Conservation (phyloP, 2,113 vertebrate genomes). For the Spea multiplicata region DNA sequence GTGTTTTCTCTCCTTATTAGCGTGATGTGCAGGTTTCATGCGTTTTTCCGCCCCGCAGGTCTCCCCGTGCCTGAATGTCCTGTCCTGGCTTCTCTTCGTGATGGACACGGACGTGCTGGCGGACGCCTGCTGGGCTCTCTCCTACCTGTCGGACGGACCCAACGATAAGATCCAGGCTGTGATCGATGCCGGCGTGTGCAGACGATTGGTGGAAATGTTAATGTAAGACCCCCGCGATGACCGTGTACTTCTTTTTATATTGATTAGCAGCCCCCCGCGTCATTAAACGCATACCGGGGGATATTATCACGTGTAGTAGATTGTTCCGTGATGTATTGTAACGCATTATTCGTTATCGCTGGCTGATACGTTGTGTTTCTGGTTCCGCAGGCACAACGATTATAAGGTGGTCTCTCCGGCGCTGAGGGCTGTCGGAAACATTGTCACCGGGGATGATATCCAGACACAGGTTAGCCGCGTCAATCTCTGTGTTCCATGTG, state of each 20-base stretch:
- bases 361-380: constrained; percentile 35
- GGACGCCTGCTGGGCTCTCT: constrained; percentile 96
- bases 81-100: constrained; percentile 95
- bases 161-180: constrained; percentile 99
- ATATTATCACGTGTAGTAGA: too few relatives aligned
- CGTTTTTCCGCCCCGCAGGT: constrained; percentile 69
- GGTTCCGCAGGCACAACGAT: constrained; percentile 83
- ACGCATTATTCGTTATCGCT: too few relatives aligned
- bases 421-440: constrained; percentile 92
- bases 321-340: too few relatives aligned
- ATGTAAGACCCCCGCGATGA: constrained; percentile 73
- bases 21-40: background rate
- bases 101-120: constrained; percentile 95
- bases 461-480: constrained; percentile 85
- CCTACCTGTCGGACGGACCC: constrained; percentile 93
- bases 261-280: background rate
- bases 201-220: constrained; percentile 91
- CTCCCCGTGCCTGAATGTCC: constrained; percentile 91
- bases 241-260: too few relatives aligned
- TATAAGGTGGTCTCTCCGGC: constrained; percentile 98
- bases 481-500: too few relatives aligned
- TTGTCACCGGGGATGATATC: constrained; percentile 94
- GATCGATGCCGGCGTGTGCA: constrained; percentile 96
- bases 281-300: background rate
- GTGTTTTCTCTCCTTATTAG: background rate